Evolutionary conservation across 2,797 vertebrate genomes (phyloP).

Genomic region (Pangasius sanitwongsei): DNA sequence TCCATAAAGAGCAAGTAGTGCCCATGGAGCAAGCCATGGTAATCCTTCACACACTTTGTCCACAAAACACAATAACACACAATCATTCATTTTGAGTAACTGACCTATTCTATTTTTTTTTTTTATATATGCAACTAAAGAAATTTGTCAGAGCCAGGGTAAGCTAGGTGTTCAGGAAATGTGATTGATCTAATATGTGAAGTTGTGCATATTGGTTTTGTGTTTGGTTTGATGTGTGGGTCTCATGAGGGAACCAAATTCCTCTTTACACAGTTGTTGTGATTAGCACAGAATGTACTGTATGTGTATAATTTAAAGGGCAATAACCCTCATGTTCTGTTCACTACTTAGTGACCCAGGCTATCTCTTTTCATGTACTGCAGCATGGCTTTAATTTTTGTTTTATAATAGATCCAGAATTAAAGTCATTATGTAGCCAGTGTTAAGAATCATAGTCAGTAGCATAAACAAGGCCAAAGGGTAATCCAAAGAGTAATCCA

Average conservation of each 20-base stretch:
- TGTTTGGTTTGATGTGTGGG: constrained; percentile 33
- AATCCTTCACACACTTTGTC: constrained; percentile 58
- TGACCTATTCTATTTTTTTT: neutral
- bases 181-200: neutral
- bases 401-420: neutral
- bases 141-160: constrained; percentile 88
- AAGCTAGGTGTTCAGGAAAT: constrained; percentile 63
- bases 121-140: constrained; percentile 77
- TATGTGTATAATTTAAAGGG: neutral
- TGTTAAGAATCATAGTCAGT: neutral
- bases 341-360: neutral
- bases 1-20: constrained; percentile 83
- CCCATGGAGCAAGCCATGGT: constrained; percentile 90
- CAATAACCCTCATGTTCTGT: neutral
- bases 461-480: neutral
- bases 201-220: constrained; percentile 6
- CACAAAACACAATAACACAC: neutral
- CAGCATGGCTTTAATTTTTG: neutral
- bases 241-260: neutral
- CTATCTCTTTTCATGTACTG: neutral
- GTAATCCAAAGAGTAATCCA: neutral
- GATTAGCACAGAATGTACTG: neutral
- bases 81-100: too few relatives aligned
- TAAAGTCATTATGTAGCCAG: neutral
- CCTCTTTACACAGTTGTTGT: neutral